Base-by-base conservation (phyloP, 2,113 vertebrate genomes). In the Carassius auratus region DNA sequence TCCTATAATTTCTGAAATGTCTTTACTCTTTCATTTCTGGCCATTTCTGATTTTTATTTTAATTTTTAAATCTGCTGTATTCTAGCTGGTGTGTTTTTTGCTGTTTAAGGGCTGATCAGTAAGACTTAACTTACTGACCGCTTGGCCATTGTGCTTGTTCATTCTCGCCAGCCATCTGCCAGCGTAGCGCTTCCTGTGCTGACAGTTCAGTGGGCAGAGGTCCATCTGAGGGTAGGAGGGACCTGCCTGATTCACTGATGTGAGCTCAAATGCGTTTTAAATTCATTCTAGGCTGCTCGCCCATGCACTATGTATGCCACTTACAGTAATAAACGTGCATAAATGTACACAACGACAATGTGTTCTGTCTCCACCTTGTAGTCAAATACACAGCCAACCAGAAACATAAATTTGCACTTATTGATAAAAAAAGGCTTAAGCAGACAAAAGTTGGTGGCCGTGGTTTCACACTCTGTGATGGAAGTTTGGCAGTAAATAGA, bases 141-240 rank as follows among this genome's bases (percentile, higher is more conserved):
- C 17, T 74, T 76, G 45, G 64, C 81, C 59, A 55, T 19, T 30
- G 68, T 81, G 21, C 36, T 36, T 52, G 36, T 71, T 69, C 45
- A 61, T 50, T 57, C 85, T 69, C 26, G 66, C 38, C 87, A 68
- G 81, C 87, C 87, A 89, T 90, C 89, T 91, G 89, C 81, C 85
- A 30, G 48, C 26, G 21, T 68, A 81, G 45, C 42, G 52, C 73
- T 75, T 81, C 85, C 62, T 4, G 30, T 84, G 81, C 86, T 74
- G 76, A 64, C 76, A 77, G 59, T 66, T 78, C 71, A 76, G 52
- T 5, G 50, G 26, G 76, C 64, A 85, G 26, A 36, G 33, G 62
- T 50, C 42, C 76, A 76, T 79, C 36, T 71, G 52, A 82, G 69
- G 73, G 68, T 64, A 15, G 80, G 48, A 36, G 74, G 36, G 71